Evolutionary conservation across 2,888 invertebrate species (phyloP), one percentile per base, ranked within the genome.

Genomic region (Apamea crenata): DNA sequence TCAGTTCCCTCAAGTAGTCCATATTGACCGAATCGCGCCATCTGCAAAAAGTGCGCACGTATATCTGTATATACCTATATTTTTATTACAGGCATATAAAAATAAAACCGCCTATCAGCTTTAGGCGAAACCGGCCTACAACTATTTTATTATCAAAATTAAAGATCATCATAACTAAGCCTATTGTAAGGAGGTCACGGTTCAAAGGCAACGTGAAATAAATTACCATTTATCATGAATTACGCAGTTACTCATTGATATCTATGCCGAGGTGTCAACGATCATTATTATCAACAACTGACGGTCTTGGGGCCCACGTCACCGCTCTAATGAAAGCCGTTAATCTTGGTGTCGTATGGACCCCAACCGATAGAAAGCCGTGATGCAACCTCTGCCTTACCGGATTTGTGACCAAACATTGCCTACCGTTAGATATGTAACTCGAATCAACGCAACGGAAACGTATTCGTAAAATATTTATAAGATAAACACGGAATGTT

Each of bases 21-120:
- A 92, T 91, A 78, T 96, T 94, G n/a, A 94, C 81, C 69, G 95
- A 87, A 89, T 96, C 96, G n/a, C 97, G 95, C 97, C 96, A 96
- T 87, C 97, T 96, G 88, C 40, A 91, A 92, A 74, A 77, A 50
- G 12, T n/a, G 1, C 4, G 8, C 18, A 69, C 1, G 12, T 61
- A 44, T 6, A 1, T 61, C n/a, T 50, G 36, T 36, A 21, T 61
- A 7, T 56, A 21, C 3, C 21, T n/a, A 1, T 40, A 32, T 21
- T 74, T 44, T 29, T 50, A 59, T 47, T 25, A 53, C 32, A 56
- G 32, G 16, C 32, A 16, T 18, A 12, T 56, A 29, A 63, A 61
- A 50, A 61, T n/a, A 32, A 25, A 10, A 8, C 36, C 3, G 7
- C 18, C 18, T 44, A 63, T 65, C 16, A 75, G n/a, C 44, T 63